Base-by-base conservation (phyloP, 2,888 invertebrate species). In the Ennomos quercinarius region DNA sequence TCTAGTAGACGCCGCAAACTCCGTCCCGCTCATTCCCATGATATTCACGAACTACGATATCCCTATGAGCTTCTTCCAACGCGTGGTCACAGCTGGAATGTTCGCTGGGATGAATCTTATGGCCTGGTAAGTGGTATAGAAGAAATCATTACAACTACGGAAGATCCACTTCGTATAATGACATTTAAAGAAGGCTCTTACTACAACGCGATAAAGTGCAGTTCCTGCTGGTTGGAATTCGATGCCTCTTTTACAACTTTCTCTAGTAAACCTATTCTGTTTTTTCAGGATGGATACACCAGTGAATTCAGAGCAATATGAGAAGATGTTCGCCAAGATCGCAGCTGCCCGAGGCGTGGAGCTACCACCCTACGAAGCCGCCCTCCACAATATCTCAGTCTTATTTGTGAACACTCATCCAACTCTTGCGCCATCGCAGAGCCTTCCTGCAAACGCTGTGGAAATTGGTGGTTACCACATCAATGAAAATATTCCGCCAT, bases 391-490 rank as follows among this genome's bases (percentile, higher is more conserved):
- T 54, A 64, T 84, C 0, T 83, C 85, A 0, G 64, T 86, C 0
- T 44, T 87, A 12, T 67, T 87, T 0, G 72, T 79, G 0, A 87
- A 87, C 67, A 76, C 84, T 0, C 84, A 88, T 17, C 17, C 34
- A 79, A 84, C 0, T 80, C 84, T 83, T 10, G 71, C 74, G 0
- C 66, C 73, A 0, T 72, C 82, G 0, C 66, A 70, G 42, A 75
- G 74, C 36, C 36, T 80, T 5, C 86, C 87, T 0, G 82, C 86
- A 0, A 88, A 88, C 17, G 83, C 81, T 0, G 56, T 88, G 0
- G 77, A 82, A 1, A 75, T 89, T 0, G 88, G 75, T 1, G 88
- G 88, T 0, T 88, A 79, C 44, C 87, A 87, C 49, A 82, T 86
- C 2, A 72, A 78, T 10, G 78, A 82, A 4, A 58, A 74, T 0